phyloP scores from a whole-genome alignment of 2,888 invertebrate genomes.

The Sturmia bella region DNA sequence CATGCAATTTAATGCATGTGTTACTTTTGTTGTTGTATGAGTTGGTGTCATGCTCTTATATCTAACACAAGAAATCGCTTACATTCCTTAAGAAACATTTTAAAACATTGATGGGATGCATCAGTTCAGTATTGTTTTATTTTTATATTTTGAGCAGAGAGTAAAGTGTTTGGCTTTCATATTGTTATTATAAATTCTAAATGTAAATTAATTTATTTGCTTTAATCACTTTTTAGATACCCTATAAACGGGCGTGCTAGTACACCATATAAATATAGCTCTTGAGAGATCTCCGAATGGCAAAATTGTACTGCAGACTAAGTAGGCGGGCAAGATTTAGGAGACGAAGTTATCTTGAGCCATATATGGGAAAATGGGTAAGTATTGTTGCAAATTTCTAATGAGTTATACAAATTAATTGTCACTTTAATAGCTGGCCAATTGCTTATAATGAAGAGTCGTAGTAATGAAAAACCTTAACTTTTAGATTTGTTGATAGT shows the following conservation, averaged over 20 bases:
- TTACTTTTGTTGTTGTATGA: slow-evolving; percentile 41
- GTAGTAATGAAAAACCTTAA: no score
- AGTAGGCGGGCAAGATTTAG: no score
- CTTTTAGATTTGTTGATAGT: no score
- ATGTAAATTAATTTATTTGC: slow-evolving; percentile 78
- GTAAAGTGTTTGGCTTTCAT: slow-evolving; percentile 1
- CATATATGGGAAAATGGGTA: no score
- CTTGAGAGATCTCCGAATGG: no score
- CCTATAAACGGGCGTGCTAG: slow-evolving; percentile 1
- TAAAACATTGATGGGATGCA: slow-evolving; percentile 78
- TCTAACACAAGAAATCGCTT: slow-evolving; percentile 78
- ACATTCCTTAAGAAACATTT: slow-evolving; percentile 75
- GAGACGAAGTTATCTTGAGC: no score
- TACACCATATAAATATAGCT: not conserved
- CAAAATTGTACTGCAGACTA: not conserved
- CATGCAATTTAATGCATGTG: slow-evolving; percentile 67
- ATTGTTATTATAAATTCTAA: slow-evolving; percentile 74
- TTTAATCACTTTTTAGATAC: slow-evolving; percentile 67
- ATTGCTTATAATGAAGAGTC: no score
- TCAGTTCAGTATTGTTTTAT: slow-evolving; percentile 9
- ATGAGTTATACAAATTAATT: no score
- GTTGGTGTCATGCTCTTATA: slow-evolving; percentile 70
- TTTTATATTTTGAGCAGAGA: slow-evolving; percentile 32
- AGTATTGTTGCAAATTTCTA: no score
- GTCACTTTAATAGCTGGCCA: no score